These are phyloP conservation scores for Camptogramma bilineatum DNA, from an alignment of 2,888 invertebrate genomes.

Conservation along the genomic window DNA sequence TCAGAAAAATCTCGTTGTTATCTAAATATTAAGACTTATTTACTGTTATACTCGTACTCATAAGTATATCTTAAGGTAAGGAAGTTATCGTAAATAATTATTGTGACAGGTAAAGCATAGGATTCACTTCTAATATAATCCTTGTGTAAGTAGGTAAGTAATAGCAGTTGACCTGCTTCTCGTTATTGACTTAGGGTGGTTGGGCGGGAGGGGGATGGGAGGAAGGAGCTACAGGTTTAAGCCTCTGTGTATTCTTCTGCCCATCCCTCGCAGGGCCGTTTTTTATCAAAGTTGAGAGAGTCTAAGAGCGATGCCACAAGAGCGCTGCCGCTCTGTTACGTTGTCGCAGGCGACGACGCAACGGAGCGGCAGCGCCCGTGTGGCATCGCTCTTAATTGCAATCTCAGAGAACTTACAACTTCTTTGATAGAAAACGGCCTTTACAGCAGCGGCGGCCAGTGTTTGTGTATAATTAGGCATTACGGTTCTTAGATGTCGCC, in stretches of 20 bases:
- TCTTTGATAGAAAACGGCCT: constrained; percentile 1
- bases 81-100: background rate
- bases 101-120: background rate
- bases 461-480: background rate
- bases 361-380: too few species aligned
- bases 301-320: background rate
- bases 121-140: background rate
- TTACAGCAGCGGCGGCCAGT: background rate
- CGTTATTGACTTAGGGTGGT: background rate
- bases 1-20: background rate
- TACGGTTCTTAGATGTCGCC: background rate
- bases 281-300: background rate
- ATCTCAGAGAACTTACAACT: too few species aligned
- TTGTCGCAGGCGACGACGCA: too few species aligned
- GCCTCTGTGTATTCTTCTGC: background rate
- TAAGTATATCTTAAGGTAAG: background rate
- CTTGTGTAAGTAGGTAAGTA: background rate
- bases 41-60: background rate
- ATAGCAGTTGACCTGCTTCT: background rate
- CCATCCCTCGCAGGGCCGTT: background rate
- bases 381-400: too few species aligned
- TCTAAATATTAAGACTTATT: background rate
- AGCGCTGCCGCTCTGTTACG: too few species aligned
- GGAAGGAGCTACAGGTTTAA: background rate
- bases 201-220: background rate